These are phyloP conservation scores for Gymnarchus niloticus DNA, from an alignment of 2,113 vertebrate species.

Conservation along the genomic window DNA sequence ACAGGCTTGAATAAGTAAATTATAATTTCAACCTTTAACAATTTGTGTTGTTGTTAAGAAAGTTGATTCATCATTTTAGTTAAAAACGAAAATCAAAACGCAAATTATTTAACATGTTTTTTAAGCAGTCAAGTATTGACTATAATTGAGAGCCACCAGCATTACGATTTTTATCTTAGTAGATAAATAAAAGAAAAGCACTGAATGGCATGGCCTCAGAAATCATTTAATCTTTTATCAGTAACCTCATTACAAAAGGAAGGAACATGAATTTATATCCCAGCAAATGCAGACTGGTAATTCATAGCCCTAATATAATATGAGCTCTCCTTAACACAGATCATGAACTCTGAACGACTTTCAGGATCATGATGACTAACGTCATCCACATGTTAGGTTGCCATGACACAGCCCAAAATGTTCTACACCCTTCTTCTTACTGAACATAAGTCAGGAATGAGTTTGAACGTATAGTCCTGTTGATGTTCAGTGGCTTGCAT, in stretches of 20 bases:
- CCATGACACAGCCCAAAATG: not conserved
- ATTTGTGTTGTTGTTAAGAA: too few species aligned
- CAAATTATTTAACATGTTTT: not conserved
- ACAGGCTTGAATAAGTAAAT: too few species aligned
- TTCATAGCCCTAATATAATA: not conserved
- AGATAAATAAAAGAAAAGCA: not conserved
- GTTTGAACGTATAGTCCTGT: too few species aligned
- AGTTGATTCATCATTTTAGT: too few species aligned
- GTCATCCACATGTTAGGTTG: not conserved
- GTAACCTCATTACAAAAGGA: not conserved
- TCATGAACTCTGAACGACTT: conserved; percentile 3
- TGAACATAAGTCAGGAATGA: not conserved
- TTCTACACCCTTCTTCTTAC: not conserved
- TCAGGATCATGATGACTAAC: not conserved
- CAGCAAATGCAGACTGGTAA: not conserved
- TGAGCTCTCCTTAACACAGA: conserved; percentile 13
- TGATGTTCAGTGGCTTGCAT: not conserved
- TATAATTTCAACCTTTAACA: too few species aligned
- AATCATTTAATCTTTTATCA: not conserved
- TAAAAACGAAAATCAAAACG: not conserved
- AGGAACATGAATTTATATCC: not conserved
- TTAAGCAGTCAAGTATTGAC: not conserved
- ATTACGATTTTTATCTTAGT: not conserved
- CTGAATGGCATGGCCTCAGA: not conserved
- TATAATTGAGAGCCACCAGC: not conserved